Percentiles rank a stretch among this genome's conserved stretches.
phyloP scores from a whole-genome alignment of 2,888 invertebrate genomes.

The Lepidocyrtinus sp. region DNA sequence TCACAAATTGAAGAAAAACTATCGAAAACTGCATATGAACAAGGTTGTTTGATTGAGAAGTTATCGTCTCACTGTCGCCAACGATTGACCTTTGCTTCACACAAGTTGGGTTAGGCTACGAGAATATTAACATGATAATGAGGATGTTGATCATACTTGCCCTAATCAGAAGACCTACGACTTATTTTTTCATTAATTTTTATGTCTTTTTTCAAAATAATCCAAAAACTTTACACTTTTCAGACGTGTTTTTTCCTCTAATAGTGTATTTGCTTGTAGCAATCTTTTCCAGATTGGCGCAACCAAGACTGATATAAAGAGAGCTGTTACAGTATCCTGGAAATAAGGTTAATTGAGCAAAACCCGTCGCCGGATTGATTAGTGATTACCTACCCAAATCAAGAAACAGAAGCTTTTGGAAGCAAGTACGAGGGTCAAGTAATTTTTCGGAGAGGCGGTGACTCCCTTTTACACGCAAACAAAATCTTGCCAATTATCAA shows the following conservation, averaged over 20 bases:
- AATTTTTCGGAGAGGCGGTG: too few relatives aligned
- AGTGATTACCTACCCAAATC: neutral
- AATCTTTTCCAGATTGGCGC: neutral
- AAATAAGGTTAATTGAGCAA: neutral
- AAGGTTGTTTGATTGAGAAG: constrained; percentile 55
- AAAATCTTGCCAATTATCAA: too few relatives aligned
- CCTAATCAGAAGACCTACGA: constrained; percentile 29
- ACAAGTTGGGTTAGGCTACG: constrained; percentile 50
- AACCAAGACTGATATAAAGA: neutral
- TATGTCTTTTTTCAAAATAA: neutral
- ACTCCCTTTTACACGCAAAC: too few relatives aligned
- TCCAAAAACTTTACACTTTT: neutral
- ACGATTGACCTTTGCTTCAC: constrained; percentile 51
- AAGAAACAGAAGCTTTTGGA: too few relatives aligned
- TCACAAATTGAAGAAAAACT: constrained; percentile 34
- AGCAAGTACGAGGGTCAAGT: too few relatives aligned
- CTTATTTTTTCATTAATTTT: constrained; percentile 8
- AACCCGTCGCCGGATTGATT: neutral
- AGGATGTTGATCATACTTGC: constrained; percentile 49
- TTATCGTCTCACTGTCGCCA: constrained; percentile 56
- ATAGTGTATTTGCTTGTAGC: neutral
- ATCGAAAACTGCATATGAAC: constrained; percentile 49
- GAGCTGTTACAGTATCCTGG: neutral
- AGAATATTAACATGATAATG: constrained; percentile 43
- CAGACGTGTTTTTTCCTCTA: neutral